These are phyloP conservation scores for Rhincodon typus DNA, from an alignment of 2,797 vertebrate species.

Conservation along the genomic window DNA sequence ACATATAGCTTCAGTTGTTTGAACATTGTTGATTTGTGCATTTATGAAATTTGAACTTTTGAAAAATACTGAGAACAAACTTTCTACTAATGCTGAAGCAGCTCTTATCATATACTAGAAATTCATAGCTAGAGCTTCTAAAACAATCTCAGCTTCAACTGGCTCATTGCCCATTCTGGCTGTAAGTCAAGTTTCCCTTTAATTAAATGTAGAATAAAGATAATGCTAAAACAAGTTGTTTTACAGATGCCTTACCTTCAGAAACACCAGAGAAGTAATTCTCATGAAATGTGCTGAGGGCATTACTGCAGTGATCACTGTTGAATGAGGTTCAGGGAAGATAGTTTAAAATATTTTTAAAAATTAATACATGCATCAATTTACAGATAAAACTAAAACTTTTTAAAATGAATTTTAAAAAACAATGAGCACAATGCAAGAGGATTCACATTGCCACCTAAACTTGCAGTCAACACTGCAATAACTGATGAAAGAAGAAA, in stretches of 20 bases:
- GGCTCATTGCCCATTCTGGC: background rate
- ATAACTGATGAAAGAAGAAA: background rate
- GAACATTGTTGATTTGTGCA: background rate
- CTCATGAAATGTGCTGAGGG: background rate
- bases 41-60: background rate
- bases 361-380: background rate
- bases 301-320: background rate
- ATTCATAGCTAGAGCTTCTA: background rate
- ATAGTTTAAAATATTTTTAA: background rate
- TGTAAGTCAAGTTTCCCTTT: background rate
- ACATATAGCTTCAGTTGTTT: background rate
- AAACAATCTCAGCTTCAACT: background rate
- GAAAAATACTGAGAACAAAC: background rate
- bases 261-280: constrained; percentile 2
- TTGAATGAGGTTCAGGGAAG: background rate
- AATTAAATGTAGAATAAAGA: background rate
- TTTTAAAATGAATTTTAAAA: background rate
- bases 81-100: background rate
- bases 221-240: background rate
- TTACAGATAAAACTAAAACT: background rate
- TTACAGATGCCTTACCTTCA: background rate
- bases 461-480: background rate
- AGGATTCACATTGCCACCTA: background rate
- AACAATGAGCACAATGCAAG: background rate
- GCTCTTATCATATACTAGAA: background rate